Evolutionary conservation across 2,113 vertebrate genomes (phyloP), one percentile per base, ranked within the genome.

Genomic region (Triplophysa siluroides): DNA sequence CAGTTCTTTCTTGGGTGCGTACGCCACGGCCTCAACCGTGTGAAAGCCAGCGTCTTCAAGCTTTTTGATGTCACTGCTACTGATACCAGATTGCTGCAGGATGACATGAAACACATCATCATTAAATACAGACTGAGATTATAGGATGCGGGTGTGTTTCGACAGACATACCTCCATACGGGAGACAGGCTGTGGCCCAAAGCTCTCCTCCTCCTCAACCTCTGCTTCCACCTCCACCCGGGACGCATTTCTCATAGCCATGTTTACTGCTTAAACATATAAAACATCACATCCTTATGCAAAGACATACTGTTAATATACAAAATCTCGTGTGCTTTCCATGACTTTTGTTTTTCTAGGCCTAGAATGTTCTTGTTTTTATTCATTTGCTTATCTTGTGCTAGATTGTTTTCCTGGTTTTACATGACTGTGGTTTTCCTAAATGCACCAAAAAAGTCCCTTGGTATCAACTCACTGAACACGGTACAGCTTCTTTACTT

Each of bases 11-110:
- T 98, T 98, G 2, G 97, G 97, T 0, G 96, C 94, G 2, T 98
- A 98, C n/a, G 97, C 96, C 69, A 99, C 96, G 0, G 97, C 95
- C 88, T 99, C 97, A 4, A 98, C 96, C 0, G 98, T 99, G 90
- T 99, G 98, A 88, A 96, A 99, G 2, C 97, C 97, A 26, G 97
- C 96, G 26, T 99, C 97, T 88, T 97, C 97, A 81, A 99, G 80
- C 81, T 98, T 99, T 89, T 98, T 99, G 78, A 98, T 94, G 81
- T 99, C 98, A 23, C 96, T 96, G 50, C 94, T 93, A 86, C 95
- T 94, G 87, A 98, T 94, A 8, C 97, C 97, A 89, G 94, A 95
- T 92, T 98, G 97, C 97, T 99, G 87, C 6, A 29, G 14, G 41
- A 0, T 72, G 21, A 84, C 26, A 83, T 2, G 50, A 1, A 10